phyloP scores from a whole-genome alignment of 2,797 vertebrate species.

The Pitangus sulphuratus region DNA sequence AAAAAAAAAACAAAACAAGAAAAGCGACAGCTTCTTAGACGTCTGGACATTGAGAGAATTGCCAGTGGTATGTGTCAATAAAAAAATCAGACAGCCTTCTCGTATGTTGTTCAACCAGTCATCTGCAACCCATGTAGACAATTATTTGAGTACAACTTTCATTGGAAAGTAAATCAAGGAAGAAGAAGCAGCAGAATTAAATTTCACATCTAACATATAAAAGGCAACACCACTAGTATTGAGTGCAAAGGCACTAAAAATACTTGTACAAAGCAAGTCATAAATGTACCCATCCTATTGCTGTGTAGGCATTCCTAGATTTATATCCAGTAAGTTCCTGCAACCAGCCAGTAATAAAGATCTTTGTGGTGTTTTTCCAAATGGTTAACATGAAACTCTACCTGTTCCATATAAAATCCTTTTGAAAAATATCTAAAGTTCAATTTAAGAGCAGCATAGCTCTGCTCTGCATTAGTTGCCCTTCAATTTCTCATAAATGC shows the following conservation, averaged over 20 bases:
- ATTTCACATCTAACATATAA: not conserved
- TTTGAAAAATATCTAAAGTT: conserved; percentile 38
- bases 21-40: not conserved
- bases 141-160: not conserved
- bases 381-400: conserved; percentile 23
- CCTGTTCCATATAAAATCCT: conserved; percentile 18
- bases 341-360: not conserved
- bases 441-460: not conserved
- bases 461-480: not conserved
- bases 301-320: not conserved
- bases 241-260: not conserved
- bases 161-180: not conserved
- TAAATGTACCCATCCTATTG: not conserved
- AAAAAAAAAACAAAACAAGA: not conserved
- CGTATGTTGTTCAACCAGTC: not conserved
- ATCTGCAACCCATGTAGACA: not conserved
- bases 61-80: not conserved
- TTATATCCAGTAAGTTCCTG: not conserved
- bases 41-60: not conserved
- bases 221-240: not conserved
- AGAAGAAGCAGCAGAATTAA: not conserved
- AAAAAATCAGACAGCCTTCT: not conserved
- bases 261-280: not conserved
- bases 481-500: not conserved
- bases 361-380: conserved; percentile 6